Evolutionary conservation across 1,140 invertebrate species (phyloP), one percentile per base, ranked within the genome.

Genomic region (Drosophila equinoxialis): DNA sequence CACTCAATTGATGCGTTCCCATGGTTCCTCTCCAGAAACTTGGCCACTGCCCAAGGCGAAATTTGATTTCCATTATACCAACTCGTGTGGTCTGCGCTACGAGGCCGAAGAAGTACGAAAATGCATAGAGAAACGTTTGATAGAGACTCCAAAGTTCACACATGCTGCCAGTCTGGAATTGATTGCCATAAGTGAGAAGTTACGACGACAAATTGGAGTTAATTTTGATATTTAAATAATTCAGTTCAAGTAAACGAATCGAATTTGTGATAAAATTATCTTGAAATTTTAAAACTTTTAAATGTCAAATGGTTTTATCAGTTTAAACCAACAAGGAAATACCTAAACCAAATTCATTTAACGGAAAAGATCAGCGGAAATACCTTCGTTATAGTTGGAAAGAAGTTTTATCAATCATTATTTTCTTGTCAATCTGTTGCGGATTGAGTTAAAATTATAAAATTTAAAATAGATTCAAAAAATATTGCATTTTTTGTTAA

Each of bases 61-160:
- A 14, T 74, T 93, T 4, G 86, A 93, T 37, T 94, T 94, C 65
- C 94, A 95, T 92, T 96, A 94, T 76, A 82, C 79, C 3, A 96
- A 97, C 81, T 95, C 95, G 55, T 93, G 93, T 37, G 96, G 96
- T 1, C 89, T 97, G 6, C 92, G 93, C 42, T 97, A 95, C 79
- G 94, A 97, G 92, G 95, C 96, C 6, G 92, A 94, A 41, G 96
- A 97, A 93, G 95, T 95, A 10, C 93, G 95, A 13, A 92, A 92
- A 67, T 96, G 96, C 81, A 93, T 97, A 48, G 86, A 92, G 78
- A 91, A 93, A 84, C 95, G 95, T 93, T 90, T 81, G 20, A 92
- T 92, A 11, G 95, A 96, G 92, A 95, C 95, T 85, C 92, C 94
- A 3, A 92, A 93, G 51, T 92, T 96, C 30, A 90, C 94, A 5